Evolutionary conservation across 2,888 invertebrate species (phyloP), one percentile per base, ranked within the genome.

Genomic region (Drosophila meridiana): DNA sequence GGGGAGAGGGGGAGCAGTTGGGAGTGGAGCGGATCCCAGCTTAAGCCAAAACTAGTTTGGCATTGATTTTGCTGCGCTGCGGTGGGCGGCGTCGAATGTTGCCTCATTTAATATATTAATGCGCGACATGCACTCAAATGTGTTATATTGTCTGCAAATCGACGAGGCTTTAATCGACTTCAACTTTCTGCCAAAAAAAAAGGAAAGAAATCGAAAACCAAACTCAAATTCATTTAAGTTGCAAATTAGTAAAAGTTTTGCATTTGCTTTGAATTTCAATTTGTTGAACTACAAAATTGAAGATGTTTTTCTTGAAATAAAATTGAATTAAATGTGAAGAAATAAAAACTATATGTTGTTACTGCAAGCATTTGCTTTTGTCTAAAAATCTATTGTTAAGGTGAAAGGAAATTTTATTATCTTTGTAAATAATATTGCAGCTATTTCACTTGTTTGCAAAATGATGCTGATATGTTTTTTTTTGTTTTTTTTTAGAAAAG

Each of bases 51-150:
- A 67, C 71, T 65, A 68, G 59, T 64, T 69, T 69, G 63, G 50
- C 58, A 76, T 84, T 67, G 76, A 79, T 79, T 83, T 56, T 26
- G 52, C 38, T 52, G 67, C 9, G 40, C 34, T 34, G 7, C 34
- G 9, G 30, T n/a, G 45, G 52, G 47, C 36, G 55, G 47, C 55
- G 30, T 13, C 14, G 43, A 65, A 62, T 40, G 48, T 52, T 57
- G 56, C 47, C 66, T 68, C 63, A 66, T 71, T 76, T 80, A 76
- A 78, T 87, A 87, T 85, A 87, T 82, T 76, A 78, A 84, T 73
- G 73, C 73, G 38, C 73, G 72, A 76, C 83, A 85, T 85, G 87
- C 87, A 84, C 74, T 73, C 58, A 71, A 69, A 68, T 73, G 53
- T 65, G 58, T 73, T 80, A 84, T 74, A 87, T 80, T 84, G 72